Evolutionary conservation across 2,113 vertebrate species (phyloP), one percentile per base, ranked within the genome.

Genomic region (Raja brachyura): DNA sequence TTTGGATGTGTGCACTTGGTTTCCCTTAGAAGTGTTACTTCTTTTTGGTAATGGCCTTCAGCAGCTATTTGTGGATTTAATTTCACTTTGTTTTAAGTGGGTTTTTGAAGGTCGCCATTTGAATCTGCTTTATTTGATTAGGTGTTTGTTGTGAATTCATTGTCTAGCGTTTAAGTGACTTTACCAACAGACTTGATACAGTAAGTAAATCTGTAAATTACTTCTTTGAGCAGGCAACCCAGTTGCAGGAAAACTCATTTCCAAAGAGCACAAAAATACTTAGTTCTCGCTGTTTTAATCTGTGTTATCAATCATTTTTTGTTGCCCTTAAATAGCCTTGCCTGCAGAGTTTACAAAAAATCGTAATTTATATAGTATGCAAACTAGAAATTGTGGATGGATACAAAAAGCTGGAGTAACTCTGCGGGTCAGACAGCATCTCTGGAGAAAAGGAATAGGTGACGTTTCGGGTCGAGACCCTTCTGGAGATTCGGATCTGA

Each of bases 51-150:
- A 86, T 61, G 25, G 25, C 56, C 81, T 86, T 86, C 28, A 63
- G 25, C 25, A 63, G n/a, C 59, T 33, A 88, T 88, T 88, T 88
- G n/a, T 88, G 59, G 83, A 66, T 88, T 88, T 61, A 63, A 31
- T 88, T 88, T 88, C 28, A 88, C n/a, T 61, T 10, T 22, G 18
- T 61, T 86, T 31, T 31, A 61, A 61, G 25, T 85, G 56, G 25
- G 61, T 59, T 85, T 85, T 56, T 88, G 31, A 88, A 31, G 59
- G 28, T 88, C 16, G 31, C 28, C 83, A 61, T 61, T 61, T 61
- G 83, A 66, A 88, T 66, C 59, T 16, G 13, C 83, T 63, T 88
- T 88, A 61, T 61, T 56, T 61, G 11, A 86, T 4, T 59, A n/a
- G 59, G 11, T 2, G 59, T 18, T 66, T 88, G 83, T 4, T 18